A percentile compares a stretch with the other conserved stretches of the same genome.
Conservation (phyloP, 2,797 vertebrate species). For the Acanthurus leucopareius region DNA sequence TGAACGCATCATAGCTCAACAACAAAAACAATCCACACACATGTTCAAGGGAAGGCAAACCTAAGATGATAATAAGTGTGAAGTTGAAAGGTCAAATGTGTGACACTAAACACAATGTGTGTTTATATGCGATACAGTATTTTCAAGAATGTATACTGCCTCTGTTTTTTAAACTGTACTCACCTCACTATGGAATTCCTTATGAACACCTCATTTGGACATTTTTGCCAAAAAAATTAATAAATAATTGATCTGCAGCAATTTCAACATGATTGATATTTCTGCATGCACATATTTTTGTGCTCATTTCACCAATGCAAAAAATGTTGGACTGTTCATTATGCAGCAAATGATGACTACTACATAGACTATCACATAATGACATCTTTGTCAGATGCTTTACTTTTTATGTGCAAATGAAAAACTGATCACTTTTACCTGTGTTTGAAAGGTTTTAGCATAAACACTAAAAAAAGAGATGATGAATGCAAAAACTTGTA, state of each 20-base stretch:
- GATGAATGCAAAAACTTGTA: slow-evolving; percentile 3
- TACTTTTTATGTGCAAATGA: not conserved
- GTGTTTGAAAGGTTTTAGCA: slow-evolving; percentile 6
- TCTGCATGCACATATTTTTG: not conserved
- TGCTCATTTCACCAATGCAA: not conserved
- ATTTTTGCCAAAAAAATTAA: not conserved
- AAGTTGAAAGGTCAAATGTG: not conserved
- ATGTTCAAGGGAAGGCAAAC: not conserved
- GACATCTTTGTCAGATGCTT: not conserved
- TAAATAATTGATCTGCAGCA: no score
- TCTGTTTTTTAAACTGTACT: not conserved
- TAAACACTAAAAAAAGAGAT: not conserved
- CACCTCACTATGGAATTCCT: no score
- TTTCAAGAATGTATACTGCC: not conserved
- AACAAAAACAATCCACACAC: not conserved
- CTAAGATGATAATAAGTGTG: not conserved
- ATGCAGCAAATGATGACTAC: not conserved
- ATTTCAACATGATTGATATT: not conserved
- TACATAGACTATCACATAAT: no score
- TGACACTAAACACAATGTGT: not conserved
- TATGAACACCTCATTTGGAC: not conserved
- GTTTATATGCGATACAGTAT: not conserved
- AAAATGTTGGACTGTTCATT: not conserved
- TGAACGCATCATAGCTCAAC: not conserved
- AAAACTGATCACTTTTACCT: not conserved